phyloP scores from a whole-genome alignment of 2,888 invertebrate genomes.

The Pecten maximus region DNA sequence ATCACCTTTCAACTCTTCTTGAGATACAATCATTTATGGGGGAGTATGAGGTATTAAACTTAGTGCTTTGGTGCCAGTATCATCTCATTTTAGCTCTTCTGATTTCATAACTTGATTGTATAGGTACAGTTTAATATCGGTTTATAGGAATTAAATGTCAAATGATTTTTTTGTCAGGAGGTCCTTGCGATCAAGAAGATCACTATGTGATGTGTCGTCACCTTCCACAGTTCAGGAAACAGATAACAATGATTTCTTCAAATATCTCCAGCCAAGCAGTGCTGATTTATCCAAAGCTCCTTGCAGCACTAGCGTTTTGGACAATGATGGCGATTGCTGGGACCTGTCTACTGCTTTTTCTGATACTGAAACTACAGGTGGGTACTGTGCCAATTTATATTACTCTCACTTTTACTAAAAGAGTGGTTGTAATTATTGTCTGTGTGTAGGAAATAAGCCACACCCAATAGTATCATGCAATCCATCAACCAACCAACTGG shows the following conservation, averaged over 20 bases:
- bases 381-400: not conserved
- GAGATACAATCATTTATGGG: too few relatives aligned
- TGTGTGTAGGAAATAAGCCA: too few relatives aligned
- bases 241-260: slow-evolving; percentile 39
- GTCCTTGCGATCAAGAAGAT: slow-evolving; percentile 50
- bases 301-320: slow-evolving; percentile 41
- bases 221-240: not conserved
- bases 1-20: too few relatives aligned
- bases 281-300: slow-evolving; percentile 43
- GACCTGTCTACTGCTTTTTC: slow-evolving; percentile 14
- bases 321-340: slow-evolving; percentile 45
- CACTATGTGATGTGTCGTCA: slow-evolving; percentile 42
- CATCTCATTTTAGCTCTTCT: not conserved
- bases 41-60: too few relatives aligned
- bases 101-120: too few relatives aligned
- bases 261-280: slow-evolving; percentile 49
- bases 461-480: too few relatives aligned
- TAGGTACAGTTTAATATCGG: too few relatives aligned
- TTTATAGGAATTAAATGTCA: not conserved
- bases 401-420: too few relatives aligned
- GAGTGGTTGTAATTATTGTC: not conserved
- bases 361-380: slow-evolving; percentile 39
- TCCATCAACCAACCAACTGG: too few relatives aligned
- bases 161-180: slow-evolving; percentile 41
- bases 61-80: not conserved